Evolutionary conservation across 1,140 invertebrate genomes (phyloP).

Genomic region (Pachypsylla venusta): DNA sequence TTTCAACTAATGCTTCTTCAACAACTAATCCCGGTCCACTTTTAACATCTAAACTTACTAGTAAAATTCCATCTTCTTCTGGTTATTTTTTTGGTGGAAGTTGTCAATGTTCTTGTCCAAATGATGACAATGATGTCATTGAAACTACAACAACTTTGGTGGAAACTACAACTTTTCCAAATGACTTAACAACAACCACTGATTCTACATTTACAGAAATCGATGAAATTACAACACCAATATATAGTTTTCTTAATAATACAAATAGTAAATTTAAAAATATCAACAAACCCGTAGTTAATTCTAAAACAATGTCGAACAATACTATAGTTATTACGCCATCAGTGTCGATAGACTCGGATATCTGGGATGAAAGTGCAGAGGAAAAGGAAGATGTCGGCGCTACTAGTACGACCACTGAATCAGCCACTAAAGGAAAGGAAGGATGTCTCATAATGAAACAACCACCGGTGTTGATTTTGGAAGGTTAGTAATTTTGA

Average conservation of each 20-base stretch:
- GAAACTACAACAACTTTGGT: background rate
- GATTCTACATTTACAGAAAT: slow-evolving; percentile 1
- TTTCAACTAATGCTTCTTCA: background rate
- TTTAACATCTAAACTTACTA: slow-evolving; percentile 18
- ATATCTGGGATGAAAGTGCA: slow-evolving; percentile 7
- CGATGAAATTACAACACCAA: background rate
- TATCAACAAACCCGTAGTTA: too few relatives aligned
- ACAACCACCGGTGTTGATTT: slow-evolving; percentile 24
- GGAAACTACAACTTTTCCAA: background rate
- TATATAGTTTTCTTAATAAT: background rate
- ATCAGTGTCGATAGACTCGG: too few relatives aligned
- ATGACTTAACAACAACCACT: background rate
- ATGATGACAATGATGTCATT: slow-evolving; percentile 30
- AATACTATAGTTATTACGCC: too few relatives aligned
- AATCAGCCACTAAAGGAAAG: background rate
- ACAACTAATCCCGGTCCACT: background rate
- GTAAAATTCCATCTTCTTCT: slow-evolving; percentile 26
- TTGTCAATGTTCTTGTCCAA: slow-evolving; percentile 58
- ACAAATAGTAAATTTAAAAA: background rate
- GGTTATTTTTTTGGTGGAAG: slow-evolving; percentile 39
- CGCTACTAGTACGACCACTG: background rate
- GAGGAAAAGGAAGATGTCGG: background rate
- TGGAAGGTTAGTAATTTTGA: slow-evolving; percentile 27
- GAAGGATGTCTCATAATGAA: slow-evolving; percentile 14
- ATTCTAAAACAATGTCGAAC: too few relatives aligned